Base-by-base conservation (phyloP, 2,797 vertebrate species). In the Danio choprae region DNA sequence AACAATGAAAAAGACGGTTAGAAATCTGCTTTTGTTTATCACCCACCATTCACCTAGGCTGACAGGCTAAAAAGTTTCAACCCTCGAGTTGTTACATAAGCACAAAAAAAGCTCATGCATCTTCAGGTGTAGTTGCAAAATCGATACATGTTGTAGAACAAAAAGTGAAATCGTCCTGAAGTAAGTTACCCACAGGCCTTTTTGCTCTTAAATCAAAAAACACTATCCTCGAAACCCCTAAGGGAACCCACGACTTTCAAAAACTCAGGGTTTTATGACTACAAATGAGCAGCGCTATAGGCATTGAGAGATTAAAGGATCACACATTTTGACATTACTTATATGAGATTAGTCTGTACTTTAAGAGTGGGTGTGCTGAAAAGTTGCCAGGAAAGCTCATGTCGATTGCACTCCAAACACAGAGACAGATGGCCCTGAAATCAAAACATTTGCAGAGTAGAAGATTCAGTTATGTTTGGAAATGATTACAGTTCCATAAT, bases 351-450 rank as follows among this genome's bases (percentile, higher is more conserved):
- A 29, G 71, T 40, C 7, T 59, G 43, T 46, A 58, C 41, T 48
- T 2, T 72, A 7, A 9, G 12, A 41, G 70, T 58, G 53, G 38
- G 53, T 11, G 53, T 43, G 18, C 29, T 72, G 11, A 41, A 69
- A 48, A n/a, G 16, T 36, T 29, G 10, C 51, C 51, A 56, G 59
- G 12, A 1, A 12, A 59, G 16, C 55, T 59, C 12, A 10, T 50
- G 22, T 68, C 2, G 4, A 50, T 22, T 38, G 41, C 7, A 5
- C 41, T 48, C 53, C 3, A 40, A 77, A n/a, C 44, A 22, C 55
- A 50, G 43, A 78, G 55, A 78, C 55, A 70, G 76, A 69, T n/a
- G 65, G 64, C 16, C 76, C 60, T 59, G 16, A 78, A 60, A 78
- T 70, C 53, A 40, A 60, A 69, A 69, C 65, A 60, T 78, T 78